Percentiles rank a stretch among this genome's conserved stretches.
phyloP scores from a whole-genome alignment of 2,797 vertebrate genomes.

The Thripadectes ignobilis region DNA sequence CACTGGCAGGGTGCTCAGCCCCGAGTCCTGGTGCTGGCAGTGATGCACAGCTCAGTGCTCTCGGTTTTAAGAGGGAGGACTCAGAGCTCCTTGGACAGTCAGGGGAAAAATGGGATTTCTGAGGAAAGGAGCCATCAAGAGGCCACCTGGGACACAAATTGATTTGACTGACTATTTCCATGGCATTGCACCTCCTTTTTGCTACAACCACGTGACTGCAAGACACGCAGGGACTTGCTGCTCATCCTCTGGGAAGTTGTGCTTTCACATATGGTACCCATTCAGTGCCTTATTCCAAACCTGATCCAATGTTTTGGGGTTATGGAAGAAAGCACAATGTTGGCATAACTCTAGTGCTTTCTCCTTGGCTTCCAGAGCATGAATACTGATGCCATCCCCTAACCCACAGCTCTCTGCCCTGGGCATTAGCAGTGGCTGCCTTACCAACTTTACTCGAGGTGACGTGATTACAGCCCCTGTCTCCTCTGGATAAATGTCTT shows the following conservation, averaged over 20 bases:
- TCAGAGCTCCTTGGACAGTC: rapidly evolving
- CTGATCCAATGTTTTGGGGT: neutral
- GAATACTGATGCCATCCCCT: rapidly evolving
- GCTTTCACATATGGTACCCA: rapidly evolving
- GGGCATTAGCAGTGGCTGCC: neutral
- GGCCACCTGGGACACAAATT: neutral
- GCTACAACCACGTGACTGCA: rapidly evolving
- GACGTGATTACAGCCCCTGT: conserved; percentile 27
- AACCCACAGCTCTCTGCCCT: neutral
- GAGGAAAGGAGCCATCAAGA: neutral
- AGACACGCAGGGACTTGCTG: neutral
- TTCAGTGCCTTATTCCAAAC: neutral
- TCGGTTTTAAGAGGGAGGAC: rapidly evolving
- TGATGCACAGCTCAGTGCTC: rapidly evolving
- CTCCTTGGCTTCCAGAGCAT: neutral
- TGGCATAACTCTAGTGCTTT: neutral
- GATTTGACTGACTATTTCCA: neutral
- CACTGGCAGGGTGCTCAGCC: neutral
- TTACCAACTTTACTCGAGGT: neutral
- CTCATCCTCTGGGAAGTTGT: neutral
- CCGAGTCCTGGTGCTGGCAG: rapidly evolving
- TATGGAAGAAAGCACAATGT: neutral
- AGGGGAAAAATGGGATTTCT: neutral
- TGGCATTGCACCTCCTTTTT: rapidly evolving
- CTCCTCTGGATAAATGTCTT: conserved; percentile 47